A percentile compares a stretch with the other conserved stretches of the same genome.
phyloP scores from a whole-genome alignment of 2,797 vertebrate genomes.

The Vireo griseus region DNA sequence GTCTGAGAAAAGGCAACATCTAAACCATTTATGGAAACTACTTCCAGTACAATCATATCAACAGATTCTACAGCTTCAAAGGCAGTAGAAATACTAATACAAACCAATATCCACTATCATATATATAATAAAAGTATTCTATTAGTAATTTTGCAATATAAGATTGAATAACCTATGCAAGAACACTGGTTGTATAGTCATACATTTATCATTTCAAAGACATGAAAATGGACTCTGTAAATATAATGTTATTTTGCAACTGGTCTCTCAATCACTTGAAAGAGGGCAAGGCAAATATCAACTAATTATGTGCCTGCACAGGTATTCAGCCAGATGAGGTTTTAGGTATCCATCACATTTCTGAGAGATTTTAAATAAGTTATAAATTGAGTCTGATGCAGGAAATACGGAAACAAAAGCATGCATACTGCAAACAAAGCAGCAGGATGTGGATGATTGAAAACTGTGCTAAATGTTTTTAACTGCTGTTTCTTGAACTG shows the following conservation, averaged over 20 bases:
- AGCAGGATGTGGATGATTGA: neutral
- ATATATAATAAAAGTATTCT: neutral
- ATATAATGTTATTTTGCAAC: constrained; percentile 13
- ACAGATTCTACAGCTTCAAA: neutral
- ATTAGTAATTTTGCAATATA: neutral
- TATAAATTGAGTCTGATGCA: neutral
- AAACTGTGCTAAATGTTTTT: neutral
- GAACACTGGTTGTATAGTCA: neutral
- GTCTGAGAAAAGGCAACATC: neutral
- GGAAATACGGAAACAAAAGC: neutral
- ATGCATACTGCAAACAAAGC: neutral
- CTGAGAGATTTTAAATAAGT: neutral
- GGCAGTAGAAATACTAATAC: neutral
- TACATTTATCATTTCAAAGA: neutral
- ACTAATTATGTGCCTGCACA: neutral
- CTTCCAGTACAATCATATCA: neutral
- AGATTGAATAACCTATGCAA: neutral
- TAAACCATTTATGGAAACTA: neutral
- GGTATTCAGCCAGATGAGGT: neutral
- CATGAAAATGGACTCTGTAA: neutral
- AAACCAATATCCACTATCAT: neutral
- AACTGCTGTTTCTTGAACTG: neutral
- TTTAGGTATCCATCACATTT: neutral
- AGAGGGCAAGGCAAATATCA: neutral
- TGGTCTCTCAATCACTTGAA: neutral